A percentile compares a stretch with the other conserved stretches of the same genome.
These are phyloP conservation scores for Cephalopholis sonnerati DNA, from an alignment of 2,113 vertebrate genomes.

Conservation along the genomic window DNA sequence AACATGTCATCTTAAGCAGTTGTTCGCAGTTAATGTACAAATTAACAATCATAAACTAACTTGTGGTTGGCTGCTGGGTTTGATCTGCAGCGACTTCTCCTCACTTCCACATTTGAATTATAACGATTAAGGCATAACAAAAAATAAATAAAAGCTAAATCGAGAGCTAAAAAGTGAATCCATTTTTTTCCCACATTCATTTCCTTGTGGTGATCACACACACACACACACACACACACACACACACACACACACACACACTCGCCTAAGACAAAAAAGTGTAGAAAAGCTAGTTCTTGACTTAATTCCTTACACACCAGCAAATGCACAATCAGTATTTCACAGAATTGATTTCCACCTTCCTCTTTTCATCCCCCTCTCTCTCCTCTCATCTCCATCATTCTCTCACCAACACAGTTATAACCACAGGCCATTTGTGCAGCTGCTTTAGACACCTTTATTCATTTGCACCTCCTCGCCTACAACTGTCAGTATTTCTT, in stretches of 20 bases:
- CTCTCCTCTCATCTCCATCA: neutral
- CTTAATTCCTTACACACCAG: constrained; percentile 39
- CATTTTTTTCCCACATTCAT: neutral
- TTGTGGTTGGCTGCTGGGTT: too few species aligned
- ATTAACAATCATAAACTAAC: too few species aligned
- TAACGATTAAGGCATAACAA: too few species aligned
- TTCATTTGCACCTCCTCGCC: constrained; percentile 55
- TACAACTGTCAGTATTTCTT: constrained; percentile 31
- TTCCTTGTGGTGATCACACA: neutral
- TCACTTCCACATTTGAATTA: too few species aligned
- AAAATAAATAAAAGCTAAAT: too few species aligned
- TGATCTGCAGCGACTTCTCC: too few species aligned
- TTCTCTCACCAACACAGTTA: constrained; percentile 21
- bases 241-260: neutral
- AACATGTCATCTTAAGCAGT: too few species aligned
- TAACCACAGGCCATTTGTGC: constrained; percentile 10
- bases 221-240: too few species aligned
- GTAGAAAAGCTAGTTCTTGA: constrained; percentile 51
- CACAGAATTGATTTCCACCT: constrained; percentile 47
- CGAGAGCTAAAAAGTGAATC: too few species aligned
- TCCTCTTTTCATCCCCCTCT: neutral
- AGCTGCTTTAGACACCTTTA: constrained; percentile 10
- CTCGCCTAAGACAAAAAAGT: constrained; percentile 11
- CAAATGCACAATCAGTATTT: constrained; percentile 52
- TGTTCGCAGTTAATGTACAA: too few species aligned